Base-by-base conservation (phyloP, 2,888 invertebrate species). In the Protodeltote pygarga region DNA sequence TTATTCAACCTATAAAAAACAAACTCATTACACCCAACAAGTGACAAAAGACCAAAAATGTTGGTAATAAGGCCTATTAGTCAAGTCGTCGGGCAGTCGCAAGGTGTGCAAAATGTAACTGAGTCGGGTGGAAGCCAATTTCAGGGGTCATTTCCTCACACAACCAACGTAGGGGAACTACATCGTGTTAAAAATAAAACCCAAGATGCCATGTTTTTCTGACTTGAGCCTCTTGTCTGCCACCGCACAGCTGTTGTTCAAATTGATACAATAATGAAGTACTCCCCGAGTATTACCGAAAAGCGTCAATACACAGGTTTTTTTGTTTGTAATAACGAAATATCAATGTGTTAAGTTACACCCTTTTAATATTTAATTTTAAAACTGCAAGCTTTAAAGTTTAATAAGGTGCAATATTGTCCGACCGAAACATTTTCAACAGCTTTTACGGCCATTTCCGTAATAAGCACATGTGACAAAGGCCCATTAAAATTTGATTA, bases 101-200 rank as follows among this genome's bases (percentile, higher is more conserved):
- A 89, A 89, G 88, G 89, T 88, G 88, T 69, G 85, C 84, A 59
- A 81, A 81, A 80, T 77, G 79, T 79, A 79, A 85, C 78, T 75
- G 75, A 82, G 77, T 71, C 78, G 78, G 75, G 76, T 68, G 73
- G 76, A 67, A 76, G 77, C 78, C 85, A 89, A 91, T 91, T 91
- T 91, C 90, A 90, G 84, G 91, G 88, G 78, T 77, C 90, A 89
- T 91, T 91, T 88, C 81, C 83, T 77, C 76, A 74, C 83, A 82
- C 83, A 77, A 85, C 83, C 84, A 73, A 68, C 65, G 31, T 23
- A 60, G 64, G 69, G 74, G 75, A 74, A 63, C 60, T 67, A 64
- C 53, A 47, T 54, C 69, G 65, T 63, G 67, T 75, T 76, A 73
- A 83, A 81, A 81, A 78, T 76, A 80, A 79, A 79, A 77, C 75